Evolutionary conservation across 2,797 vertebrate species (phyloP).

Genomic region (Menidia menidia): DNA sequence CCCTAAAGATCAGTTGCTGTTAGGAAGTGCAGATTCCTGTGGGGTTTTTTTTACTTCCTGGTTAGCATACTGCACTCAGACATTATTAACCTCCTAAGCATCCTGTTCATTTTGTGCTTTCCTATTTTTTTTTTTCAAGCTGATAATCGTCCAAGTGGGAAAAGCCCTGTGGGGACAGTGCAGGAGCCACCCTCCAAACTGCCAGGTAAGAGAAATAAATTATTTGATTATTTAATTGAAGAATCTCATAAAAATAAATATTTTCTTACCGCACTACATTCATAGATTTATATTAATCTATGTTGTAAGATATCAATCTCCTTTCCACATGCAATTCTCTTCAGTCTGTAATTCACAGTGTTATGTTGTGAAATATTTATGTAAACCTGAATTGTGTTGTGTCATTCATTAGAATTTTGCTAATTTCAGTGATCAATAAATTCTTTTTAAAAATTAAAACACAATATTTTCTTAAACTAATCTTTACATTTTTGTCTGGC

Average conservation of each 20-base stretch:
- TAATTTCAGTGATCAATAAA: background rate
- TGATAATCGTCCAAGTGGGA: slow-evolving; percentile 92
- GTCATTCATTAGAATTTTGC: background rate
- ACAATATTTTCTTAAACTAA: background rate
- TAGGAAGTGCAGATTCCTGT: slow-evolving; percentile 18
- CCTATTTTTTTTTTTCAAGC: slow-evolving; percentile 78
- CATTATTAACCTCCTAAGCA: slow-evolving; percentile 1
- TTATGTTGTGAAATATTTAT: no score
- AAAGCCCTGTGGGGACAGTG: slow-evolving; percentile 86
- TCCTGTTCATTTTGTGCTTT: slow-evolving; percentile 25
- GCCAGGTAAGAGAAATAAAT: slow-evolving; percentile 80
- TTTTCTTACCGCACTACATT: background rate
- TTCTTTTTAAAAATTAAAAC: background rate
- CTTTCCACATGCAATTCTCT: background rate
- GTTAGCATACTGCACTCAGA: background rate
- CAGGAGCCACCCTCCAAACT: slow-evolving; percentile 89
- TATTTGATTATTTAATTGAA: background rate
- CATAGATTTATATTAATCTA: background rate
- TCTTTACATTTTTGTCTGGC: background rate
- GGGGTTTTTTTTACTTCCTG: slow-evolving; percentile 15
- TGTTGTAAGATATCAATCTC: background rate
- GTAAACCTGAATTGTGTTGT: background rate
- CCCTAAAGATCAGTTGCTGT: slow-evolving; percentile 11
- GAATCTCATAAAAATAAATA: background rate
- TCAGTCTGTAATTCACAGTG: background rate